Evolutionary conservation across 2,113 vertebrate species (phyloP).

Genomic region (Octodon degus): DNA sequence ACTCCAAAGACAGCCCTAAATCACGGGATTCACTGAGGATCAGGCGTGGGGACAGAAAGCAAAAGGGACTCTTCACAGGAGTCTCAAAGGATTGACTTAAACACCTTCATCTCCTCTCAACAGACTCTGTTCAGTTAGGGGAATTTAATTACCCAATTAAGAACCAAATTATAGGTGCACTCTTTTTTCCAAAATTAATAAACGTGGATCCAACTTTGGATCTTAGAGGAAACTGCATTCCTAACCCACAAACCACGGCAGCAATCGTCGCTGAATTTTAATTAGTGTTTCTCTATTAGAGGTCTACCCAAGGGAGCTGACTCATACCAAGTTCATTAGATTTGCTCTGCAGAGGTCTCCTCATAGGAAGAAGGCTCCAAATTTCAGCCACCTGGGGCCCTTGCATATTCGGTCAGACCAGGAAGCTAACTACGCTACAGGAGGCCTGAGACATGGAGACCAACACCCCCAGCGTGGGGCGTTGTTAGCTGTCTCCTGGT

Average conservation of each 20-base stretch:
- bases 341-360: neutral
- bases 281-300: neutral
- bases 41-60: neutral
- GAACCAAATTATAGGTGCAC: neutral
- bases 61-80: neutral
- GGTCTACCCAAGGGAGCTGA: neutral
- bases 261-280: neutral
- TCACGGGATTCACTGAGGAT: neutral
- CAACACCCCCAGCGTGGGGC: neutral
- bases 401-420: neutral
- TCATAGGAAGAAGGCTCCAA: neutral
- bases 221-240: neutral
- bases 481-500: neutral
- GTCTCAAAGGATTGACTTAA: neutral
- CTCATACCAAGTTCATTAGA: neutral
- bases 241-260: neutral
- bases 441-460: neutral
- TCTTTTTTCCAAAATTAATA: neutral
- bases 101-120: neutral
- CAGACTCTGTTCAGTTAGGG: neutral
- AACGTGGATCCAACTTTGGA: neutral
- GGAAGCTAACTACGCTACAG: no score
- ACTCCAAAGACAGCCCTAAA: neutral
- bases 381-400: neutral
- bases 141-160: constrained; percentile 17